Conservation (phyloP, 1,140 invertebrate genomes). For the Diplogasteroides magnus region DNA sequence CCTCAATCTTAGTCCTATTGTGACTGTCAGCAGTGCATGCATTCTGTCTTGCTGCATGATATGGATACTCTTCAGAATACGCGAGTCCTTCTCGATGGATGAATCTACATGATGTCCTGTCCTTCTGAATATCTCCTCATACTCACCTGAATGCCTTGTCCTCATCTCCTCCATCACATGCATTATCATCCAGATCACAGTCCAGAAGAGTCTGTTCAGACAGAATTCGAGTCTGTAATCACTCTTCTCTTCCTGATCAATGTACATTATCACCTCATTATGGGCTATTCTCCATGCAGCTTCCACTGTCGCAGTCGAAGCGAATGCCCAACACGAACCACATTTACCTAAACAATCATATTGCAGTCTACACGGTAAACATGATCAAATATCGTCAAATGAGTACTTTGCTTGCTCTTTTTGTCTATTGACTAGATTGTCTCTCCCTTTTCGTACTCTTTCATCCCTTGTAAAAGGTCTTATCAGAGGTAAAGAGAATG, state of each 20-base stretch:
- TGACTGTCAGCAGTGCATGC: constrained; percentile 30
- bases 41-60: constrained; percentile 51
- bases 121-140: background rate
- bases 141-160: constrained; percentile 49
- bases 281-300: constrained; percentile 26
- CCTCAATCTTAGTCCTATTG: constrained; percentile 45
- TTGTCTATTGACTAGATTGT: too few relatives aligned
- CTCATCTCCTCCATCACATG: constrained; percentile 48
- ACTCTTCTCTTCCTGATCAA: background rate
- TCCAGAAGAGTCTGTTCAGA: constrained; percentile 53
- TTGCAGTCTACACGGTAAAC: too few relatives aligned
- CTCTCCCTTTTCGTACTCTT: too few relatives aligned
- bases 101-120: constrained; percentile 28
- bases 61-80: constrained; percentile 43
- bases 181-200: constrained; percentile 53
- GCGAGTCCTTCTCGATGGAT: constrained; percentile 45
- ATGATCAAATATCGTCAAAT: too few relatives aligned
- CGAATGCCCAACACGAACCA: constrained; percentile 35
- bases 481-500: too few relatives aligned
- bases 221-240: constrained; percentile 34
- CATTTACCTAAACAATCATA: constrained; percentile 26
- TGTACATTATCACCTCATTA: constrained; percentile 14
- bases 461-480: too few relatives aligned
- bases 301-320: constrained; percentile 32
- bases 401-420: too few relatives aligned